Conservation (phyloP, 2,888 invertebrate genomes). For the Pachycephus smyrnensis region DNA sequence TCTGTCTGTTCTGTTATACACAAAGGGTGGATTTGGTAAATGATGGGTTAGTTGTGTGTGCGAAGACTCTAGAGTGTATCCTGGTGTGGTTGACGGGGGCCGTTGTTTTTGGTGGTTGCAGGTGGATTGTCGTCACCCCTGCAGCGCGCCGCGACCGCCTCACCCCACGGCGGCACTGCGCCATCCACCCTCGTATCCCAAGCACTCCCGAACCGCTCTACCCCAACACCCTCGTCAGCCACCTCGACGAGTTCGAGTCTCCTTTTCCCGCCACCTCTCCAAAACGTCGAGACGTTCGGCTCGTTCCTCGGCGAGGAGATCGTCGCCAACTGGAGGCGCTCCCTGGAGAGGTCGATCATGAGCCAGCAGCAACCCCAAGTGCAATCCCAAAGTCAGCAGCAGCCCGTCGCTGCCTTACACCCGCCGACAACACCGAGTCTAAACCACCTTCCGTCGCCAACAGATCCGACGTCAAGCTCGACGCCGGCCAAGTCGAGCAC, state of each 20-base stretch:
- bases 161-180: slow-evolving; percentile 60
- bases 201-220: slow-evolving; percentile 61
- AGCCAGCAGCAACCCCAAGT: slow-evolving; percentile 60
- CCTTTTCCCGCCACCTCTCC: slow-evolving; percentile 71
- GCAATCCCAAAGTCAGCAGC: slow-evolving; percentile 53
- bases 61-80: background rate
- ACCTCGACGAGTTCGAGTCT: slow-evolving; percentile 65
- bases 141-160: slow-evolving; percentile 66
- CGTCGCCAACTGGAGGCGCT: slow-evolving; percentile 82
- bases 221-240: slow-evolving; percentile 63
- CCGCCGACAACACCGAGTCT: slow-evolving; percentile 67
- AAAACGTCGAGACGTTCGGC: slow-evolving; percentile 80
- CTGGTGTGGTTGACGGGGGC: slow-evolving; percentile 8
- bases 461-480: slow-evolving; percentile 67
- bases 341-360: slow-evolving; percentile 71
- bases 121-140: slow-evolving; percentile 67
- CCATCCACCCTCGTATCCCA: slow-evolving; percentile 60
- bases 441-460: slow-evolving; percentile 69
- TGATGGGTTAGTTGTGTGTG: background rate
- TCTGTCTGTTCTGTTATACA: background rate
- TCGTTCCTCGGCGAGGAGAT: slow-evolving; percentile 85
- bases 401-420: slow-evolving; percentile 41
- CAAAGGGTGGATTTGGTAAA: background rate
- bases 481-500: slow-evolving; percentile 61
- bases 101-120: slow-evolving; percentile 61